Base-by-base conservation (phyloP, 2,888 invertebrate genomes). In the Euplagia quadripunctaria region DNA sequence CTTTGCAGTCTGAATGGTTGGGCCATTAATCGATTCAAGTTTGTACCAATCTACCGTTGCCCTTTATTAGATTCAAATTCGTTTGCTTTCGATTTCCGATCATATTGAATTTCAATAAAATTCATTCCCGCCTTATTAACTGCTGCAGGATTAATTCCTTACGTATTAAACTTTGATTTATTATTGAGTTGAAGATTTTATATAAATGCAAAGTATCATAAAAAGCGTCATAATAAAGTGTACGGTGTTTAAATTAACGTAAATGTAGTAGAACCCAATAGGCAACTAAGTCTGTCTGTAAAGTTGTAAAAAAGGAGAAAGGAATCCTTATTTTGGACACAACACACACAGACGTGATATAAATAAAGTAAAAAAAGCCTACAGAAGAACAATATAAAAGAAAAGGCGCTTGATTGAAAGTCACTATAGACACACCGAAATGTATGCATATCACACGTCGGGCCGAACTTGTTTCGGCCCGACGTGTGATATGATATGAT, bases 11-110 rank as follows among this genome's bases (percentile, higher is more conserved):
- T 76, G 69, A 74, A 81, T 73, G 80, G 81, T 31, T 72, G 58
- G 65, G 79, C 75, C 81, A 78, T 82, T 83, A 79, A 86, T 83
- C 70, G 82, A 82, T 82, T 86, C 79, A 81, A 79, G 64, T 83
- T 80, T 73, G 71, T 78, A 82, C 76, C 77, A 81, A 82, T 85
- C 81, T 75, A 73, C 78, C 75, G 76, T 82, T 78, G 77, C 76
- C 79, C 71, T 79, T 83, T 82, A 82, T 84, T 83, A 79, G 79
- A 73, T 74, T 72, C 70, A 43, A 71, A 79, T 79, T 68, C 69
- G 74, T 71, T 72, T 66, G 68, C 46, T 64, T 78, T 74, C 74
- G 68, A 76, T 68, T 71, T 72, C 69, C 58, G 78, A 77, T 74
- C 73, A 83, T 83, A 80, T 82, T 82, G 64, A 83, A 83, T 82